Evolutionary conservation across 2,113 vertebrate genomes (phyloP), one percentile per base, ranked within the genome.

Genomic region (Callopanchax toddi): DNA sequence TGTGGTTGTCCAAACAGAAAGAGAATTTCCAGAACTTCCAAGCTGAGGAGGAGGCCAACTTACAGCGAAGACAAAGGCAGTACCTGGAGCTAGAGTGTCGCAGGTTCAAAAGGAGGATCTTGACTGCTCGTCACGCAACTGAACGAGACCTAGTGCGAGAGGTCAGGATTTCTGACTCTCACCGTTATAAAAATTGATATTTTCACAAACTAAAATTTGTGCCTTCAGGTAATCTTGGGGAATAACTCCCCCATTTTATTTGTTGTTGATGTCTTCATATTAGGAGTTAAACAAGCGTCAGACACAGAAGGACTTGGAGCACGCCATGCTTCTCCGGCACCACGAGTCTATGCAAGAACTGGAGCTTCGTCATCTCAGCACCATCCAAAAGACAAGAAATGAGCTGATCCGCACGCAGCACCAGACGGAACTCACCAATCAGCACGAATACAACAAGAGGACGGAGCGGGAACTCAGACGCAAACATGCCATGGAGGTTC

Each of bases 311-410:
- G 97, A 99, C 83, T 90, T 99, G 86, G 97, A 99, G 75, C 97
- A 99, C 2, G 97, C 97, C 70, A 99, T 97, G 97, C 89, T 99
- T 60, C 93, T 99, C 54, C 94, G 97, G 39, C 97, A 99, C 83
- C 97, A 99, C 6, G 97, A 99, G 88, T 97, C 97, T 85, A 98
- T 98, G 96, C 97, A 99, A 81, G 97, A 99, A 84, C 92, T 99
- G 87, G 97, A 99, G 91, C 98, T 98, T 88, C 94, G 97, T 74
- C 97, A 99, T 87, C 93, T 99, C 78, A 94, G 93, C 78, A 96
- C 90, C 87, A 96, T 99, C 90, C 97, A 99, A 89, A 96, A 93
- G 86, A 98, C 95, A 83, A 93, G 97, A 78, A 94, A 93, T 1
- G 97, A 99, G 83, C 94, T 99, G 81, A 99, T 94, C 79, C 94